A percentile compares a stretch with the other conserved stretches of the same genome.
phyloP scores from a whole-genome alignment of 1,140 invertebrate species.

The Drosophila trapezifrons region DNA sequence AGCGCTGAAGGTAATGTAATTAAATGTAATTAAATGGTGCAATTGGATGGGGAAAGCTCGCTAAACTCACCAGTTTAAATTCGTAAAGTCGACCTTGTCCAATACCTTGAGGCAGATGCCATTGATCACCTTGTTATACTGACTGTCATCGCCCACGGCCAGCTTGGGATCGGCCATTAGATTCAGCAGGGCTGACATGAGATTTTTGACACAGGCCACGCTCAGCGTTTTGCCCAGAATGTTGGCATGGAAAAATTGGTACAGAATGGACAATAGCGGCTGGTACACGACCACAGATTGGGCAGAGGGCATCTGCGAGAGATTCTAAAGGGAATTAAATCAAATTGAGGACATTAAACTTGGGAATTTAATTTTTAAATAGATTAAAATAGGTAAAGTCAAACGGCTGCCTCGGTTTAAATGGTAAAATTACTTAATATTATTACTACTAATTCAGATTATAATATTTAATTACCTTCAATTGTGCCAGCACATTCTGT shows the following conservation, averaged over 20 bases:
- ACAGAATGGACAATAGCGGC: conserved; percentile 92
- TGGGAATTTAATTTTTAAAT: no score
- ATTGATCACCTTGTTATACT: conserved; percentile 84
- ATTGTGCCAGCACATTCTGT: conserved; percentile 80
- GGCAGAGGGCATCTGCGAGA: conserved; percentile 90
- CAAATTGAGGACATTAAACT: not conserved
- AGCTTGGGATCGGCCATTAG: conserved; percentile 83
- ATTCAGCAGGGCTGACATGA: conserved; percentile 78
- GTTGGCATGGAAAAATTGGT: conserved; percentile 94
- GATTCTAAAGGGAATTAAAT: conserved; percentile 82
- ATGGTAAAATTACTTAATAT: no score
- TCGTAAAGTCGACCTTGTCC: conserved; percentile 82
- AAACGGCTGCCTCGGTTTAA: no score
- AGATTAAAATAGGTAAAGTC: no score
- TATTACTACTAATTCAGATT: no score
- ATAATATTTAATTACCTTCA: conserved; percentile 59
- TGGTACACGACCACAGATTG: conserved; percentile 94
- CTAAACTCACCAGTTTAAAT: conserved; percentile 77
- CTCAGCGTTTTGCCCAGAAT: conserved; percentile 85
- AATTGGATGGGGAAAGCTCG: no score
- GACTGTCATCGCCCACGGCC: conserved; percentile 73
- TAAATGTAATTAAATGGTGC: not conserved
- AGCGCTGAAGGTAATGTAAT: conserved; percentile 86
- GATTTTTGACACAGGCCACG: conserved; percentile 78
- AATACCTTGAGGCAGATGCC: conserved; percentile 83